Conservation (phyloP, 2,888 invertebrate genomes). For the Drosophila limbata region DNA sequence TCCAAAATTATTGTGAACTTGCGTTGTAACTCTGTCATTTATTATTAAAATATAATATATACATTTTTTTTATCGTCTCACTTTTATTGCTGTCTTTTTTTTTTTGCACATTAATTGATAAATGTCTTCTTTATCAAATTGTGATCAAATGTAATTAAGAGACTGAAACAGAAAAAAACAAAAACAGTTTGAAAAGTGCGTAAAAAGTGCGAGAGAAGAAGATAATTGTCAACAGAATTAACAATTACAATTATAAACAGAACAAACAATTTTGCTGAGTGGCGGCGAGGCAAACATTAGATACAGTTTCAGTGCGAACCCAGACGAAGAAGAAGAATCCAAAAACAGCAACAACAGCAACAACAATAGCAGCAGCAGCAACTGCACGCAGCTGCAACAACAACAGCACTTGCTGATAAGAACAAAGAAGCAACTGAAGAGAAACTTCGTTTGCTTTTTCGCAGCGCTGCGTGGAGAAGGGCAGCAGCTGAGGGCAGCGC, state of each 20-base stretch:
- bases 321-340: constrained; percentile 21
- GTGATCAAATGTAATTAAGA: constrained; percentile 75
- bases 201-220: constrained; percentile 32
- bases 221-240: constrained; percentile 71
- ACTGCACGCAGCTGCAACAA: constrained; percentile 18
- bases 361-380: constrained; percentile 30
- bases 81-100: constrained; percentile 50
- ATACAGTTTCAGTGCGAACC: constrained; percentile 4
- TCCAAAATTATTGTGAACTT: constrained; percentile 22
- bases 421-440: constrained; percentile 27
- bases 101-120: constrained; percentile 79
- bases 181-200: constrained; percentile 61
- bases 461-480: not conserved
- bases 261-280: constrained; percentile 65
- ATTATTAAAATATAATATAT: constrained; percentile 25
- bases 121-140: constrained; percentile 69
- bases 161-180: constrained; percentile 37
- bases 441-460: constrained; percentile 20
- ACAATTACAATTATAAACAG: constrained; percentile 58
- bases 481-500: constrained; percentile 11
- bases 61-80: constrained; percentile 18
- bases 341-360: constrained; percentile 37
- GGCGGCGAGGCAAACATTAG: constrained; percentile 33
- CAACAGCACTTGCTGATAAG: constrained; percentile 36
- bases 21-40: constrained; percentile 36